Percentiles rank a stretch among this genome's conserved stretches.
These are phyloP conservation scores for Mola mola DNA, from an alignment of 2,113 vertebrate species.

Conservation along the genomic window DNA sequence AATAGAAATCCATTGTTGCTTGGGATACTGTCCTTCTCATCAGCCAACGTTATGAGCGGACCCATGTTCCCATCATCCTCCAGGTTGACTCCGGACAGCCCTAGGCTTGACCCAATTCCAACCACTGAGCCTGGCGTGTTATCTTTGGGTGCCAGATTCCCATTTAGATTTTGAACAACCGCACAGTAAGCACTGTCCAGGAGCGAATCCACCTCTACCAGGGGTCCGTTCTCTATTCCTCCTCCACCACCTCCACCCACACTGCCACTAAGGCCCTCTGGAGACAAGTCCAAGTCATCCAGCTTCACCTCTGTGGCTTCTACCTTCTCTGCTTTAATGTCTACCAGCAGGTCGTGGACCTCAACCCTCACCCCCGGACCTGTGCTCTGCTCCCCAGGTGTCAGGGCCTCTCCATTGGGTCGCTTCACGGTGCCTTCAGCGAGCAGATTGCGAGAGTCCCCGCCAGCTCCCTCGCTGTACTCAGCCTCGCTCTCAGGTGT, in stretches of 20 bases:
- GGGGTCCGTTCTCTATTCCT: constrained; percentile 90
- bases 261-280: constrained; percentile 91
- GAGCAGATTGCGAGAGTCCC: constrained; percentile 87
- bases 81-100: constrained; percentile 65
- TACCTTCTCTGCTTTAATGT: constrained; percentile 98
- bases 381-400: constrained; percentile 75
- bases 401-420: constrained; percentile 85
- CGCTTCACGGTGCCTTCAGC: constrained; percentile 87
- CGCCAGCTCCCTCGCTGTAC: constrained; percentile 84
- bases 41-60: constrained; percentile 94
- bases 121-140: constrained; percentile 73
- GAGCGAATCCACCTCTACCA: constrained; percentile 95
- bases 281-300: constrained; percentile 97
- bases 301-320: constrained; percentile 98
- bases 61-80: constrained; percentile 91
- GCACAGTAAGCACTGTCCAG: constrained; percentile 96
- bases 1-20: constrained; percentile 94
- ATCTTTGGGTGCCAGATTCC: constrained; percentile 86
- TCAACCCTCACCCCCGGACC: constrained; percentile 90
- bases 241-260: constrained; percentile 85
- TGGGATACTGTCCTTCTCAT: constrained; percentile 95
- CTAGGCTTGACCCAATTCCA: constrained; percentile 55
- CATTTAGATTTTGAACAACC: constrained; percentile 96
- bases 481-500: constrained; percentile 97
- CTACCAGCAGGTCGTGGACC: constrained; percentile 93